These are phyloP conservation scores for Conistra vaccinii DNA, from an alignment of 2,888 invertebrate species.

Conservation along the genomic window DNA sequence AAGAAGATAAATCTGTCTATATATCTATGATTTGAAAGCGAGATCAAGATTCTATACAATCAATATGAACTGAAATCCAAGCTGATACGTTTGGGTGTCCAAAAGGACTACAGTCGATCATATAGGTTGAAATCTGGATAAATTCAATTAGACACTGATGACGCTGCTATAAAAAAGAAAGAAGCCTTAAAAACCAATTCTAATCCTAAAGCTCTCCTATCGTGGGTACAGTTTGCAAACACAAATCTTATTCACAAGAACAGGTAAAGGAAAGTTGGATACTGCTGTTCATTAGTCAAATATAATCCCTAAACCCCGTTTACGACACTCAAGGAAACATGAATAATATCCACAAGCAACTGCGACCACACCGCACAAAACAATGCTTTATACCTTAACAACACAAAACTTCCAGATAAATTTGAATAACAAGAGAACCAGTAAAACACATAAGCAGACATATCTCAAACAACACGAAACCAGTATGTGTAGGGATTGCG, in stretches of 20 bases:
- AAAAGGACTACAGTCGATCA: background rate
- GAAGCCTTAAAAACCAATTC: too few relatives aligned
- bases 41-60: background rate
- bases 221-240: background rate
- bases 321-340: constrained; percentile 29
- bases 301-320: constrained; percentile 21
- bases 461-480: constrained; percentile 47
- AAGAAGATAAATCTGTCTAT: background rate
- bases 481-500: constrained; percentile 60
- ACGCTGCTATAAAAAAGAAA: background rate
- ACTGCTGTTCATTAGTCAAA: constrained; percentile 33
- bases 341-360: constrained; percentile 36
- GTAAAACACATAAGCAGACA: constrained; percentile 51
- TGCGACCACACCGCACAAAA: constrained; percentile 29
- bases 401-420: constrained; percentile 44
- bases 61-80: background rate
- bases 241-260: background rate
- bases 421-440: constrained; percentile 59
- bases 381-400: constrained; percentile 38
- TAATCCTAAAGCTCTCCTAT: background rate
- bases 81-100: background rate
- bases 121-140: background rate
- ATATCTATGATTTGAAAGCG: background rate
- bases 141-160: background rate
- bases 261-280: background rate